Evolutionary conservation across 2,888 invertebrate genomes (phyloP), one percentile per base, ranked within the genome.

Genomic region (Achlya flavicornis): DNA sequence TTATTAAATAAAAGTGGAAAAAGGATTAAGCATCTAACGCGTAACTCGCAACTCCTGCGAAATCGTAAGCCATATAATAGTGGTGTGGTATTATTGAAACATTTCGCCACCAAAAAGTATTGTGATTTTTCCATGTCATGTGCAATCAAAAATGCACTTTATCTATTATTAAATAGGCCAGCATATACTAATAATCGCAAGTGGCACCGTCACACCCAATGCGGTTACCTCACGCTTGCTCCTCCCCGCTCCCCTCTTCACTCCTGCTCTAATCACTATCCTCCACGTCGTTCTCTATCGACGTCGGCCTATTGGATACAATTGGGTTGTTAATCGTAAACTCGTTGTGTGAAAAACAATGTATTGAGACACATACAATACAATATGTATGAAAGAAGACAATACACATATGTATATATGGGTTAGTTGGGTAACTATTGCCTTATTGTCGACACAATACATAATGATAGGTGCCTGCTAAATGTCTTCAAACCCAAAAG

Each of bases 131-230:
- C 41, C 41, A 41, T 41, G 12, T 26, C 26, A 12, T 4, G 7
- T 0, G 7, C 53, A 19, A 53, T 53, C 14, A 53, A 53, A 53
- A 53, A 53, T 53, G 53, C 53, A 53, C 53, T 53, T 48, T 53
- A 10, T 19, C 53, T 19, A 53, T 19, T 10, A 1, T 1, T 16
- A 3, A 53, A 53, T 19, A 53, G 10, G 10, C 16, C 53, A 53
- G 53, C 16, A 19, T 19, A n/a, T n/a, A 1, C 26, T 26, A 26
- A 26, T 26, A 26, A 26, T 26, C 26, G n/a, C 46, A 46, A n/a
- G 46, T 46, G 46, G n/a, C n/a, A 46, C 46, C 53, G 19, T 53
- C 53, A 46, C 19, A 53, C 53, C 53, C 53, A 53, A 53, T 10
- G 53, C 53, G 53, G 19, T 53, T 53, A 53, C 53, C 53, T 53